phyloP scores from a whole-genome alignment of 2,797 vertebrate species.

The Gallinago stenura region DNA sequence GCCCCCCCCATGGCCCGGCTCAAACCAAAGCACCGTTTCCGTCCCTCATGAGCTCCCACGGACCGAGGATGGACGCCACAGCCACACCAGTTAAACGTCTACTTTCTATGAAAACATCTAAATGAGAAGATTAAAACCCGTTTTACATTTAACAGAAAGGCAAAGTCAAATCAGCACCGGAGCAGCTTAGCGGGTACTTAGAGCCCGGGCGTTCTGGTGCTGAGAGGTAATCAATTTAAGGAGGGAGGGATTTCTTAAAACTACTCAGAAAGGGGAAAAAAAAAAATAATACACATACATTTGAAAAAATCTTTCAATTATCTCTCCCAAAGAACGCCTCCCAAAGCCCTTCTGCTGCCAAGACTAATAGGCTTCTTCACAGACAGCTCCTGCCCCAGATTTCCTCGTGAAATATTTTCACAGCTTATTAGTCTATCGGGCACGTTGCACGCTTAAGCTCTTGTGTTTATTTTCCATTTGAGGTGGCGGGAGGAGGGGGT shows the following conservation, averaged over 20 bases:
- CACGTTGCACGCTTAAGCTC: conserved; percentile 10
- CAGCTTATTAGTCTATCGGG: conserved; percentile 65
- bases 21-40: conserved; percentile 11
- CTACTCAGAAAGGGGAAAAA: conserved; percentile 55
- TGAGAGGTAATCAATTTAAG: conserved; percentile 71
- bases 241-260: conserved; percentile 72
- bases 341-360: conserved; percentile 66
- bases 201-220: conserved; percentile 17
- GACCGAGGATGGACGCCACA: conserved; percentile 73
- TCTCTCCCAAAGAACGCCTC: conserved; percentile 57
- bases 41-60: conserved; percentile 48
- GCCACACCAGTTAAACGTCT: conserved; percentile 76
- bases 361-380: conserved; percentile 56
- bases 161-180: conserved; percentile 59
- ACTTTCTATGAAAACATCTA: conserved; percentile 79
- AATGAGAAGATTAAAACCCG: conserved; percentile 81
- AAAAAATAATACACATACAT: background rate
- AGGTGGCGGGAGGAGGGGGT: background rate
- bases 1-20: background rate
- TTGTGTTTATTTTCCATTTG: conserved; percentile 49
- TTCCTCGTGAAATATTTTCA: conserved; percentile 71
- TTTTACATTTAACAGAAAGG: conserved; percentile 71
- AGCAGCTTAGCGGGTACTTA: conserved; percentile 17
- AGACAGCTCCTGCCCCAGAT: conserved; percentile 75
- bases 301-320: conserved; percentile 73